Conservation (phyloP, 1,140 invertebrate genomes). For the Apis cerana region DNA sequence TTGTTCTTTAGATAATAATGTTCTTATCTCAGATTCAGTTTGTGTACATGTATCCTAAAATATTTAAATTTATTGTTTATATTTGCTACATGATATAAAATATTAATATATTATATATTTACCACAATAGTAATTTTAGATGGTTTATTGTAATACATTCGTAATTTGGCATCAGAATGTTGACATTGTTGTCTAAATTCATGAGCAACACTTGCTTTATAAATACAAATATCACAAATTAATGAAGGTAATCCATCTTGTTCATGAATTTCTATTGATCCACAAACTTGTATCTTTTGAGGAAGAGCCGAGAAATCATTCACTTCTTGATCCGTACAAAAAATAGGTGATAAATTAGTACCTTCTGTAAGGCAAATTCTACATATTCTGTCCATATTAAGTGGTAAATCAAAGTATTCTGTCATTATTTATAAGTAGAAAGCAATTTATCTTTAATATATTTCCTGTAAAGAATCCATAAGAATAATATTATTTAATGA, state of each 20-base stretch:
- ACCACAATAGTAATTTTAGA: slow-evolving; percentile 70
- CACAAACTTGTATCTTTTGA: slow-evolving; percentile 77
- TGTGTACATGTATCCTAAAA: slow-evolving; percentile 76
- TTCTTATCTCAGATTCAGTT: slow-evolving; percentile 71
- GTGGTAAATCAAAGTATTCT: slow-evolving; percentile 71
- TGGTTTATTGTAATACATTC: slow-evolving; percentile 77
- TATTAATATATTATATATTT: slow-evolving; percentile 35
- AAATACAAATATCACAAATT: slow-evolving; percentile 77
- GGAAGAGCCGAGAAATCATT: slow-evolving; percentile 66
- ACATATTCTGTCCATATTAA: slow-evolving; percentile 76
- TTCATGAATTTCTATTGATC: slow-evolving; percentile 75
- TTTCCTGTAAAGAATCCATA: slow-evolving; percentile 50
- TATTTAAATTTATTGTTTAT: slow-evolving; percentile 1
- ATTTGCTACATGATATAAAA: not conserved
- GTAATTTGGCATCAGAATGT: slow-evolving; percentile 74
- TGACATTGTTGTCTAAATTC: slow-evolving; percentile 79
- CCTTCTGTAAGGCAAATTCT: slow-evolving; percentile 76
- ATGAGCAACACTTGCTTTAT: slow-evolving; percentile 77
- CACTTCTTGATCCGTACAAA: slow-evolving; percentile 69
- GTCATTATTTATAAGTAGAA: slow-evolving; percentile 62
- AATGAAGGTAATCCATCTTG: slow-evolving; percentile 78
- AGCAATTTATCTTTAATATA: not conserved
- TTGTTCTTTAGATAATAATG: slow-evolving; percentile 66
- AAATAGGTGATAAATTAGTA: slow-evolving; percentile 75
- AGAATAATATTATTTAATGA: slow-evolving; percentile 4